phyloP scores from a whole-genome alignment of 2,888 invertebrate genomes.

The Chorisops tibialis region DNA sequence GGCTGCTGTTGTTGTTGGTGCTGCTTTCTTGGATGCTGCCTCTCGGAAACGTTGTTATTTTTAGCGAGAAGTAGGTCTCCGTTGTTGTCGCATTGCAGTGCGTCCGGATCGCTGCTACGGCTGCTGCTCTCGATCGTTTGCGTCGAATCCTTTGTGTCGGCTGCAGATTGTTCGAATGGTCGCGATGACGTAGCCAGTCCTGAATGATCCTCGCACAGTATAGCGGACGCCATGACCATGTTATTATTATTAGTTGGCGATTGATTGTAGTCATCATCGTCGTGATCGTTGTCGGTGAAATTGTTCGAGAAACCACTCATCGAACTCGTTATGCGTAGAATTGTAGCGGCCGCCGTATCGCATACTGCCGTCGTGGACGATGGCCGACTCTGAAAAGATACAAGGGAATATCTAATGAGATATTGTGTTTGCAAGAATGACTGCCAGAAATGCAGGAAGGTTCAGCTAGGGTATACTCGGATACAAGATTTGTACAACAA shows the following conservation, averaged over 20 bases:
- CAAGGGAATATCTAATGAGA: conserved; percentile 16
- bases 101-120: neutral
- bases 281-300: conserved; percentile 7
- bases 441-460: too few species aligned
- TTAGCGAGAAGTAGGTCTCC: conserved; percentile 32
- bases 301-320: conserved; percentile 24
- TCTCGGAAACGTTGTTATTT: conserved; percentile 20
- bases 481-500: conserved; percentile 6
- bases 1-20: conserved; percentile 17
- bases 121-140: neutral
- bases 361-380: conserved; percentile 11
- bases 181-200: neutral
- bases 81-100: conserved; percentile 24
- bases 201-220: neutral
- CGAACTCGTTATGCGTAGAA: conserved; percentile 28
- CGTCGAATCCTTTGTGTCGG: neutral
- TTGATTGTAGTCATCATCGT: conserved; percentile 1
- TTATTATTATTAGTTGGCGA: conserved; percentile 11
- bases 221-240: neutral
- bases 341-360: conserved; percentile 15
- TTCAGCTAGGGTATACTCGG: too few species aligned
- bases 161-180: neutral
- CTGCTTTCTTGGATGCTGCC: neutral
- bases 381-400: conserved; percentile 27
- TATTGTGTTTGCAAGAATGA: conserved; percentile 13